Evolutionary conservation across 2,797 vertebrate species (phyloP), one percentile per base, ranked within the genome.

Genomic region (Sciurus carolinensis): DNA sequence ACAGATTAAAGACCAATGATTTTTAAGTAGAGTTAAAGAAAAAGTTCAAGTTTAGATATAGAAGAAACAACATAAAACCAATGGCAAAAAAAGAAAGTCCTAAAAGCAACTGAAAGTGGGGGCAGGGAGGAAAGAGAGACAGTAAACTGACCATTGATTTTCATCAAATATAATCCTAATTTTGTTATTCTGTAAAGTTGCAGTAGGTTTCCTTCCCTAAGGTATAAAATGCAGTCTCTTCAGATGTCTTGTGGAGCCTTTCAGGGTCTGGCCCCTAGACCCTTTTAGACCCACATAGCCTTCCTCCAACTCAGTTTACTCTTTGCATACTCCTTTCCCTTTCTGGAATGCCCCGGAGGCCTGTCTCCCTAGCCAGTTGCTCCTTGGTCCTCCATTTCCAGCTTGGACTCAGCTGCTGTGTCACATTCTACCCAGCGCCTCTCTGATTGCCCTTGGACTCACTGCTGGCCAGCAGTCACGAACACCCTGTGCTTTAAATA

Each of bases 1-100:
- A 83, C 26, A 88, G 62, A 84, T 59, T 93, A 88, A 89, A 72
- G 26, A 67, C 36, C 54, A 84, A 1, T 93, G 72, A 76, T 87
- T 85, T 4, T 8, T 30, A 77, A 92, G n/a, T 87, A 71, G 14
- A 80, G n/a, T 85, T 89, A 4, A 4, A 10, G 26, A 42, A 62
- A 57, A 59, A 86, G 81, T 81, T 15, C 17, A 72, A 73, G 67
- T 89, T 92, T 95, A 52, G 67, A 77, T 82, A 42, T 30, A 82
- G 42, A 71, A 69, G 36, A 87, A 91, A 71, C 36, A 73, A 24
- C 14, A 42, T 73, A 85, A 93, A 85, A 36, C 52, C 44, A 85
- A 95, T 91, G 66, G 50, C 69, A 85, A 85, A 85, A 18, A 85
- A 18, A 72, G n/a, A 82, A 67, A 94, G 24, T 30, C 66, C 54